Evolutionary conservation across 1,140 invertebrate species (phyloP), one percentile per base, ranked within the genome.

Genomic region (Drosophila quadrilineata): DNA sequence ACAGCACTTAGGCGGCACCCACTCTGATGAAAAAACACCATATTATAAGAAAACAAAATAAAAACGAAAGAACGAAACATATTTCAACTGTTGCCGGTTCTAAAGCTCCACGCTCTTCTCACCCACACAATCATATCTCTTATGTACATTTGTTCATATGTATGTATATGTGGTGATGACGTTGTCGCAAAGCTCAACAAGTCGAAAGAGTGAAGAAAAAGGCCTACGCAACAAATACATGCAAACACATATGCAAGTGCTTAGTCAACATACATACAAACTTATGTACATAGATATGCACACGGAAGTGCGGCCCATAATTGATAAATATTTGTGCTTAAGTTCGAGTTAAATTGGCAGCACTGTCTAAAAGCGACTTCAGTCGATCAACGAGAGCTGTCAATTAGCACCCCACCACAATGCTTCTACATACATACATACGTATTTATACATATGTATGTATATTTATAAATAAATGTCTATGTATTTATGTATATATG

Each of bases 1-100:
- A 48, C 60, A 77, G 75, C 75, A 79, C 75, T 79, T 79, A 79
- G 75, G 73, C 69, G 77, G 77, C 76, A 82, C 77, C 76, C 76
- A 84, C 77, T 72, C 71, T 75, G 35, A 62, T 6, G 2, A 43
- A 21, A 60, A 4, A 33, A 26, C 19, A 28, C 28, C 3, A 36
- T 26, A 21, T 31, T 17, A 2, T 28, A 9, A 28, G 12, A 16
- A n/a, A 41, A 41, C 1, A 29, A 45, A 45, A 45, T 16, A 57
- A 65, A 57, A 60, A 52, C 57, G 64, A 64, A 69, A 36, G 59
- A 50, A 58, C 12, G 6, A 28, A 66, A 71, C 43, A 75, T 71
- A 82, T 80, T 80, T 80, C 59, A 82, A 72, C 63, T 82, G 62
- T 75, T 84, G 76, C 75, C 75, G 69, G 50, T 67, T 71, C 53